Evolutionary conservation across 2,888 invertebrate species (phyloP), one percentile per base, ranked within the genome.

Genomic region (Trisateles emortualis): DNA sequence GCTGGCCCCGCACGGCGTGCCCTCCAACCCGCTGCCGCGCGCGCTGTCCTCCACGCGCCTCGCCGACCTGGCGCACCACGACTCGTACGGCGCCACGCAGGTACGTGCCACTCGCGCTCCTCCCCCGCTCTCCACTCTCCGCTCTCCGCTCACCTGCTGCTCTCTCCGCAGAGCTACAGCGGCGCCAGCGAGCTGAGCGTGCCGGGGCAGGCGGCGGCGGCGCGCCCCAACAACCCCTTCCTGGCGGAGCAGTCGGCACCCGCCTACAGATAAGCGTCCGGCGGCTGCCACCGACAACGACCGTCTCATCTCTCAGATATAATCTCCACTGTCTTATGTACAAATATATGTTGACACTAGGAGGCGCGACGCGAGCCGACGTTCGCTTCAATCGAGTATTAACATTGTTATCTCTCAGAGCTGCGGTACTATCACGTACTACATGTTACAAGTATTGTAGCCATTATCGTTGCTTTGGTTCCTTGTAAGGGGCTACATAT

Each of bases 1-100:
- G 89, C 93, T 98, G 78, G 98, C 98, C 51, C 98, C 98, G n/a
- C 98, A 98, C 83, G 98, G 98, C 42, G 98, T 98, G 44, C 98
- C 98, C 40, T 97, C 97, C 81, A 97, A 97, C 92, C 98, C 98
- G 14, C 95, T 97, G 78, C 97, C 97, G 0, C 94, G 97, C 61
- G 97, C 97, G 44, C 92, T 97, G 17, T 97, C 97, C 68, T 97
- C 97, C 78, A 95, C 95, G 65, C 95, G 97, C 55, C 94, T 97
- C 30, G 95, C 96, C 65, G 97, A 97, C 84, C 91, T 97, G 72
- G 84, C 88, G 93, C 96, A 84, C 59, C 95, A 95, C 68, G 95
- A 96, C 83, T 94, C 94, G 39, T 96, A 96, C 80, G 97, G 97
- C 58, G 95, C 96, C 59, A 97, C 97, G 19, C 96, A 88, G 84